Conservation (phyloP, 2,888 invertebrate genomes). For the Aphidoletes aphidimyza region DNA sequence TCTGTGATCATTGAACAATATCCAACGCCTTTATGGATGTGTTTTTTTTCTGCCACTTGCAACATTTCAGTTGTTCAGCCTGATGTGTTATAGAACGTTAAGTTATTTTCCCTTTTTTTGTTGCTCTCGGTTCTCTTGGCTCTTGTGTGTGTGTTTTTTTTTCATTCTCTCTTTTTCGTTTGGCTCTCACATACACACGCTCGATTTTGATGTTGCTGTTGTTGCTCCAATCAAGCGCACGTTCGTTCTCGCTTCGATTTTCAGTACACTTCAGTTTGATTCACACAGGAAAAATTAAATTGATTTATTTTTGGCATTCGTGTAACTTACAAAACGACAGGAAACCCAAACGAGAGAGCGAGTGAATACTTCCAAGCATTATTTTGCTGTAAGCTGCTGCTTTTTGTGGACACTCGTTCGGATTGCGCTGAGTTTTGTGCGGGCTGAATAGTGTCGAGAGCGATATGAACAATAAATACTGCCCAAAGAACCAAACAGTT, state of each 20-base stretch:
- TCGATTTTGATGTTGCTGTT: too few relatives aligned
- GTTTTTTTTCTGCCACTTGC: not conserved
- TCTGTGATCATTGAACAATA: slow-evolving; percentile 30
- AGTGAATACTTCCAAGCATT: not conserved
- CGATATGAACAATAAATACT: not conserved
- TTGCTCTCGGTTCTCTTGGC: too few relatives aligned
- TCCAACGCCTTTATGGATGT: not conserved
- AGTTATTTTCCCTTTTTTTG: not conserved
- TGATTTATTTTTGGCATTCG: slow-evolving; percentile 49
- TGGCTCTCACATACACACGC: not conserved
- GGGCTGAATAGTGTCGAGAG: not conserved
- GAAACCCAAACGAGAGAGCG: too few relatives aligned
- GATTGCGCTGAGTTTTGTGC: not conserved
- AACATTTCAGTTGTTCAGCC: too few relatives aligned
- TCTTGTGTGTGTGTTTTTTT: not conserved
- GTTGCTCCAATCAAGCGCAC: not conserved
- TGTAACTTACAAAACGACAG: not conserved
- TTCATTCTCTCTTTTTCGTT: not conserved
- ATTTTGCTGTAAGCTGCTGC: not conserved
- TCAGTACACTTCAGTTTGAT: not conserved
- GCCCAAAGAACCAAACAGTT: not conserved
- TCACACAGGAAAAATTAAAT: slow-evolving; percentile 30
- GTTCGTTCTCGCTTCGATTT: not conserved
- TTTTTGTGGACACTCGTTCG: too few relatives aligned
- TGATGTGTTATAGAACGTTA: too few relatives aligned